Conservation (phyloP, 1,140 invertebrate species). For the Drosophila hydei region DNA sequence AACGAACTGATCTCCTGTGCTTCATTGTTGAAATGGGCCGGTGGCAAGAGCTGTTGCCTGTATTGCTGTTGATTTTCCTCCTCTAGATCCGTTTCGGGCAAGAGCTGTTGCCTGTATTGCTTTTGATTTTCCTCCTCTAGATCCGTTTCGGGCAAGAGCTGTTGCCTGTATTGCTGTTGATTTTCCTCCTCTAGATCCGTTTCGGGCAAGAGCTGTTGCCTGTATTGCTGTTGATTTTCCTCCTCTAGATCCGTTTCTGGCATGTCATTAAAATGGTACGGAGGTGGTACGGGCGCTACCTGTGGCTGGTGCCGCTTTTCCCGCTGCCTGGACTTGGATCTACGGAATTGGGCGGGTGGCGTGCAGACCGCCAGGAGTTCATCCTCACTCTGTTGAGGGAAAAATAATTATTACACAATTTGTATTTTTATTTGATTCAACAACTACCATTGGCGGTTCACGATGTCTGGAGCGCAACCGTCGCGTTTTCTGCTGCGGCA, state of each 20-base stretch:
- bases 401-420: not conserved
- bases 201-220: too few relatives aligned
- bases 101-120: too few relatives aligned
- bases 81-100: too few relatives aligned
- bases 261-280: constrained; percentile 5
- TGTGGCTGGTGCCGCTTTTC: not conserved
- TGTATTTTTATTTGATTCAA: not conserved
- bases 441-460: constrained; percentile 2
- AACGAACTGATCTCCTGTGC: too few relatives aligned
- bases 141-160: not conserved
- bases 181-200: too few relatives aligned
- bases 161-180: too few relatives aligned
- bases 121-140: constrained; percentile 1
- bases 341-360: constrained; percentile 19
- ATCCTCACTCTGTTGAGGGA: constrained; percentile 8
- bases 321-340: constrained; percentile 1
- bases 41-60: not conserved
- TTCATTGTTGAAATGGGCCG: not conserved
- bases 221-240: not conserved
- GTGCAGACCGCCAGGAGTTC: constrained; percentile 18
- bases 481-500: not conserved
- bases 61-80: too few relatives aligned
- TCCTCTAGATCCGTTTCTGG: not conserved
- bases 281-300: not conserved
- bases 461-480: not conserved